These are phyloP conservation scores for Cryptoprocta ferox DNA, from an alignment of 2,797 vertebrate genomes.

Conservation along the genomic window DNA sequence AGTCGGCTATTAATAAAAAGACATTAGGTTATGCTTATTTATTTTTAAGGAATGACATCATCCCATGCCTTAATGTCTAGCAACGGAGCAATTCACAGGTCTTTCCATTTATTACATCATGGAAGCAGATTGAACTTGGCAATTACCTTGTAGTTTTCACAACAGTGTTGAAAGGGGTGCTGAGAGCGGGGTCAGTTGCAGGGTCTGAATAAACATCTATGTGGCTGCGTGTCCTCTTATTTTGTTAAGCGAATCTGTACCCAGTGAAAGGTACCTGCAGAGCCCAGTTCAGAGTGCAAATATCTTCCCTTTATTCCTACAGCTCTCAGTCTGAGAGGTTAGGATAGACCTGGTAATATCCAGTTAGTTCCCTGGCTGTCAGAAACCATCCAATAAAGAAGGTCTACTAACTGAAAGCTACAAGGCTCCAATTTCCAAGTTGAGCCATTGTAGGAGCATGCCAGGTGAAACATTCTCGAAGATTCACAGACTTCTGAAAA, in stretches of 20 bases:
- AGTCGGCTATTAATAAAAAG: conserved; percentile 87
- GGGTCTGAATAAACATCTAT: conserved; percentile 71
- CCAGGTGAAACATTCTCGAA: background rate
- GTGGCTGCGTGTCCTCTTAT: conserved; percentile 52
- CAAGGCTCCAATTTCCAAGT: background rate
- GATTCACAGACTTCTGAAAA: background rate
- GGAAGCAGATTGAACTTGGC: conserved; percentile 81
- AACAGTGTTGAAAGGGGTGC: conserved; percentile 84
- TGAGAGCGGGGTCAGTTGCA: conserved; percentile 64
- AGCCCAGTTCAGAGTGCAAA: conserved; percentile 30
- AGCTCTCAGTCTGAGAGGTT: background rate
- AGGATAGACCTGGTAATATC: background rate
- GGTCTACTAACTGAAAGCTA: background rate
- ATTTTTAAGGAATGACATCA: conserved; percentile 89
- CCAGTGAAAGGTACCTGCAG: conserved; percentile 43
- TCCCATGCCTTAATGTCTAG: conserved; percentile 86
- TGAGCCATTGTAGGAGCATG: background rate
- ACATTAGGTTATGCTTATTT: conserved; percentile 89
- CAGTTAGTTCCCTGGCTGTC: background rate
- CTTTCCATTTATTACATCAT: conserved; percentile 87
- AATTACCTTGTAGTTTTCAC: conserved; percentile 83
- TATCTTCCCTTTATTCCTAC: background rate
- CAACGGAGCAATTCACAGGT: conserved; percentile 85
- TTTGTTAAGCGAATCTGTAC: conserved; percentile 58
- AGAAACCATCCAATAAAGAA: background rate